Conservation (phyloP, 2,797 vertebrate genomes). For the Pogonophryne albipinna region DNA sequence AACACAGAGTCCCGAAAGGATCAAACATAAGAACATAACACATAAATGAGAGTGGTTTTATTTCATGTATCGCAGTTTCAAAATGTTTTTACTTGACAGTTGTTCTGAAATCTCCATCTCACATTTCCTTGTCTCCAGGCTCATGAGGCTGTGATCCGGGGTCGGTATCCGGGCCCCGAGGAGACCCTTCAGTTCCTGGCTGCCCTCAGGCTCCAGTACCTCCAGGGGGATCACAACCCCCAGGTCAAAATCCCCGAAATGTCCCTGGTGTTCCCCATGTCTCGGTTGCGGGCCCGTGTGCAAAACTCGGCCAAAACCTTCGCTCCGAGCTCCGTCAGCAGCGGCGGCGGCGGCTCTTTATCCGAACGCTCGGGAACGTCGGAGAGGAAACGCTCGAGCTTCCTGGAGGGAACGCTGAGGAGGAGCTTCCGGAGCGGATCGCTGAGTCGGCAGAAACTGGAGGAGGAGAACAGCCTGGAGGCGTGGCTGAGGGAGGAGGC, state of each 20-base stretch:
- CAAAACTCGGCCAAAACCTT: conserved; percentile 91
- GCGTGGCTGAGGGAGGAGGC: conserved; percentile 95
- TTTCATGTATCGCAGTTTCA: neutral
- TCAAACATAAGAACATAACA: neutral
- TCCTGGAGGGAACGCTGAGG: conserved; percentile 94
- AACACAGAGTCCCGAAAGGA: no score
- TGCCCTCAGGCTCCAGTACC: conserved; percentile 94
- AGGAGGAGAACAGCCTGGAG: conserved; percentile 93
- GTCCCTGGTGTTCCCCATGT: conserved; percentile 92
- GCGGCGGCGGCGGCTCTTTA: conserved; percentile 15
- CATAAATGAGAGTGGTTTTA: neutral
- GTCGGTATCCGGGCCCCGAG: conserved; percentile 95
- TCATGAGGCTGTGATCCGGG: conserved; percentile 94
- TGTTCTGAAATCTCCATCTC: neutral
- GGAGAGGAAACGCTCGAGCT: conserved; percentile 93
- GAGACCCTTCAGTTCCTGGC: conserved; percentile 96
- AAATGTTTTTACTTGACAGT: no score
- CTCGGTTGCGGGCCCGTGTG: conserved; percentile 90
- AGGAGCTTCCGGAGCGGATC: conserved; percentile 93
- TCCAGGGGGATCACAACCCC: conserved; percentile 87
- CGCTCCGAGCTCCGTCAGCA: conserved; percentile 48
- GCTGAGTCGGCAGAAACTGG: conserved; percentile 87
- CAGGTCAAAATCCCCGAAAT: conserved; percentile 85
- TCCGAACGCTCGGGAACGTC: conserved; percentile 78
- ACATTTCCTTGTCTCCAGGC: conserved; percentile 80